Evolutionary conservation across 2,113 vertebrate species (phyloP).

Genomic region (Hylia prasina): DNA sequence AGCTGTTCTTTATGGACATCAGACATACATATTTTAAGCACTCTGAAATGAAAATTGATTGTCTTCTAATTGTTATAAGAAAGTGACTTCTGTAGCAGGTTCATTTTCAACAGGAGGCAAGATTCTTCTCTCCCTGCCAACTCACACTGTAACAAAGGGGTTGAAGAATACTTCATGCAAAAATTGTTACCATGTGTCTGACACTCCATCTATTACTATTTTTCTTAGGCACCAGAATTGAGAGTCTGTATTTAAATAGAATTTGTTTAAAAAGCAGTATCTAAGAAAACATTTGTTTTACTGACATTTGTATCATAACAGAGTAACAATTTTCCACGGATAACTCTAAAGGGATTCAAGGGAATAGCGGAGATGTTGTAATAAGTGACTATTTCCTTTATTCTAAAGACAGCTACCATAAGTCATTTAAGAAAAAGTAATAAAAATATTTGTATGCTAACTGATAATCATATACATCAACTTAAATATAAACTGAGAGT

Average conservation of each 20-base stretch:
- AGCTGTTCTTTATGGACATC: neutral
- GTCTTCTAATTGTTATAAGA: neutral
- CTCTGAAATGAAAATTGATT: neutral
- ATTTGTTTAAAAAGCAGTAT: neutral
- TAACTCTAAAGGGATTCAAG: neutral
- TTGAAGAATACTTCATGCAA: neutral
- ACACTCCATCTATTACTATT: neutral
- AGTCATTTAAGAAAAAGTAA: neutral
- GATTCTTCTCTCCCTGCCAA: neutral
- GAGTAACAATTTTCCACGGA: neutral
- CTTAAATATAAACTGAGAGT: neutral
- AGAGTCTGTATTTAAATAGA: neutral
- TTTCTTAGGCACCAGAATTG: neutral
- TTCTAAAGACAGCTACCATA: neutral
- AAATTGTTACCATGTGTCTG: neutral
- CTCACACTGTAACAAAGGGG: neutral
- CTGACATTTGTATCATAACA: neutral
- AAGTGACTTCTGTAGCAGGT: neutral
- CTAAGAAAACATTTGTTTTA: neutral
- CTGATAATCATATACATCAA: neutral
- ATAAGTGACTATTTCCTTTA: neutral
- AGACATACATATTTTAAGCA: neutral
- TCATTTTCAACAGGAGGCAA: neutral
- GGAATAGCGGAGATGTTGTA: neutral
- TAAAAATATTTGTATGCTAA: neutral